Evolutionary conservation across 2,888 invertebrate genomes (phyloP).

Genomic region (Stramonita haemastoma): DNA sequence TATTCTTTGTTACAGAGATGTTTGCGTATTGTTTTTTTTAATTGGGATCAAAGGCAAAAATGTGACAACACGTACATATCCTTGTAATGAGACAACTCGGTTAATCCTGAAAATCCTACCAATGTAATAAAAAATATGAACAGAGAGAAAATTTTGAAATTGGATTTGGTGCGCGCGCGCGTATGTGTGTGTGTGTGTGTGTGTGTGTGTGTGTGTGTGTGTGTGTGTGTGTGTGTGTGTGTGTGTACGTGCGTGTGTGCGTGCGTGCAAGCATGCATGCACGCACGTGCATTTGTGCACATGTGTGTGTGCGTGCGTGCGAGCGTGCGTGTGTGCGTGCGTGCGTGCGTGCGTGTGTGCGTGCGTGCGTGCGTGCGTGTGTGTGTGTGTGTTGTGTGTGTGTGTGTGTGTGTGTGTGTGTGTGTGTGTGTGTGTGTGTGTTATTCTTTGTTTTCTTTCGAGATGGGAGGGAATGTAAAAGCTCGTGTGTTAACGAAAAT

Average conservation of each 20-base stretch:
- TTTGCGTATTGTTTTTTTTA: too few relatives aligned
- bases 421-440: background rate
- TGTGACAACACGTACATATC: too few relatives aligned
- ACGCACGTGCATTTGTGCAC: background rate
- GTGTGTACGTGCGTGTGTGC: background rate
- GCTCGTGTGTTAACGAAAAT: too few relatives aligned
- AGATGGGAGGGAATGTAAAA: too few relatives aligned
- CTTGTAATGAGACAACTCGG: too few relatives aligned
- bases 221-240: background rate
- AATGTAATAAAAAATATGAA: too few relatives aligned
- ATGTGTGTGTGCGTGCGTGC: background rate
- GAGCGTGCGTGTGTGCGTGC: background rate
- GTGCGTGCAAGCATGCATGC: background rate
- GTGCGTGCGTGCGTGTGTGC: background rate
- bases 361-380: background rate
- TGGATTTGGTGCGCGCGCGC: background rate
- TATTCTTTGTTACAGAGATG: too few relatives aligned
- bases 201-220: background rate
- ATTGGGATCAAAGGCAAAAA: too few relatives aligned
- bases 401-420: background rate
- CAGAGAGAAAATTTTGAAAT: too few relatives aligned
- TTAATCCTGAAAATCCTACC: too few relatives aligned
- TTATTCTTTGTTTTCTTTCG: background rate
- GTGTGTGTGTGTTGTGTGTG: background rate
- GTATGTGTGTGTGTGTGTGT: background rate